A percentile compares a stretch with the other conserved stretches of the same genome.
Conservation (phyloP, 2,888 invertebrate genomes). For the Limnephilus auricula region DNA sequence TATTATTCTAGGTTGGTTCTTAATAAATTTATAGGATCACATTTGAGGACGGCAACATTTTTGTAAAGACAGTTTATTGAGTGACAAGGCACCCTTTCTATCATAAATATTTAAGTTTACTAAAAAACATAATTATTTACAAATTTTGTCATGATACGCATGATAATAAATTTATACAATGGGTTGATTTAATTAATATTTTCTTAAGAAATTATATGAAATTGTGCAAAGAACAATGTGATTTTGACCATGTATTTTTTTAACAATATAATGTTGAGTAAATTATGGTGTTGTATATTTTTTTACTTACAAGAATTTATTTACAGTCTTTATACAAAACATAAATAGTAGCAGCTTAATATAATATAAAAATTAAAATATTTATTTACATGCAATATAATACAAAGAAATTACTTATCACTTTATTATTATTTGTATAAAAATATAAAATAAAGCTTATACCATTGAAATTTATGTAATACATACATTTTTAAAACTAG, state of each 20-base stretch:
- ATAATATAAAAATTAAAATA: neutral
- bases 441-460: constrained; percentile 64
- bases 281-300: neutral
- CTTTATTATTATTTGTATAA: constrained; percentile 56
- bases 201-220: neutral
- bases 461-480: constrained; percentile 39
- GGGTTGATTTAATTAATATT: neutral
- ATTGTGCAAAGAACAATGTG: neutral
- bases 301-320: neutral
- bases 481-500: constrained; percentile 49
- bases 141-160: neutral
- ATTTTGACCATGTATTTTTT: neutral
- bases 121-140: neutral
- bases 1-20: constrained; percentile 30
- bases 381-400: constrained; percentile 29
- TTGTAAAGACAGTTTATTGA: constrained; percentile 28
- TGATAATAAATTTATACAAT: neutral
- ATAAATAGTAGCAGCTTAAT: neutral
- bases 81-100: neutral
- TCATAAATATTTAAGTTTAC: neutral
- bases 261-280: neutral
- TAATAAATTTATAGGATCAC: constrained; percentile 52
- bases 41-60: constrained; percentile 58
- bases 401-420: constrained; percentile 34
- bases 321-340: constrained; percentile 47